Base-by-base conservation (phyloP, 23 tunicate genomes). In the Ascidia mentula region DNA sequence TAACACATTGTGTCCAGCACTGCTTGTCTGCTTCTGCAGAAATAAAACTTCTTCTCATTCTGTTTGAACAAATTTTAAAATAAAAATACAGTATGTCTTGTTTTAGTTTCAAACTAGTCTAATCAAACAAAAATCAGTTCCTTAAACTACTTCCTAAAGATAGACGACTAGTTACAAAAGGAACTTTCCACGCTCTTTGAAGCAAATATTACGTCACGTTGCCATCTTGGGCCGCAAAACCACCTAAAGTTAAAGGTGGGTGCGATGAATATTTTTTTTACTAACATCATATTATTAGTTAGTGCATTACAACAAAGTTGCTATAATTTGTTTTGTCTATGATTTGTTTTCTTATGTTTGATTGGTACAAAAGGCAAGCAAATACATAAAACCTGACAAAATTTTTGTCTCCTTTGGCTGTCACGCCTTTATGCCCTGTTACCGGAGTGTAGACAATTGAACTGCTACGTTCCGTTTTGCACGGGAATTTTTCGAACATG, bases 401-500 rank as follows among this genome's bases (percentile, higher is more conserved):
- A 53, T 9, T 3, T 3, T 9, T 53, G 4, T 26, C 12, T 26
- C n/a, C n/a, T n/a, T 5, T 53, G 12, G 12, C 22, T 9, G 7
- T 28, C 22, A 9, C 13, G 1, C 13, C 13, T 53, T 28, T 53
- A 20, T 53, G 24, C 22, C 13, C 24, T 9, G 13, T 3, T 53
- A 53, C 65, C 65, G 65, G 53, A 53, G 28, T 53, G 65, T 26
- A 20, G 65, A 53, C 24, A 53, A 53, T 53, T 53, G 28, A 53
- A 53, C 65, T 53, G 22, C 22, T 26, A 53, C 24, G 65, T 53
- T 53, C 65, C 65, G 65, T 53, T 53, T 53, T 53, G 65, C 65
- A 53, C 28, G 65, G 65, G 24, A 53, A 28, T 53, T 53, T 53
- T 26, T 26, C n/a, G n/a, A n/a, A n/a, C n/a, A n/a, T n/a, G n/a